phyloP scores from a whole-genome alignment of 2,113 vertebrate genomes.

The Seriola quinqueradiata region DNA sequence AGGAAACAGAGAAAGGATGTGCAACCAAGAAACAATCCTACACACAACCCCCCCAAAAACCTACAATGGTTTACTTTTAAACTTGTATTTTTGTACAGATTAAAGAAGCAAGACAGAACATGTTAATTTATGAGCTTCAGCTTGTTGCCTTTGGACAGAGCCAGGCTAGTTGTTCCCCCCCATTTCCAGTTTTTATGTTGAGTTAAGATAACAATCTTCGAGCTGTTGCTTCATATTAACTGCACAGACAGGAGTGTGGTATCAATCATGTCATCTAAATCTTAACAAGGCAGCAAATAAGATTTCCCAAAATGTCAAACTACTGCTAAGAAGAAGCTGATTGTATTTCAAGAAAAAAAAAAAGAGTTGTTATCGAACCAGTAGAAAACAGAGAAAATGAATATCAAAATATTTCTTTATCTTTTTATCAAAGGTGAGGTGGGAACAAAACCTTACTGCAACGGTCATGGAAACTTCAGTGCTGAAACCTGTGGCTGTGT shows the following conservation, averaged over 20 bases:
- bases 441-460: constrained; percentile 91
- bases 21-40: too few relatives aligned
- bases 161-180: neutral
- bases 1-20: neutral
- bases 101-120: too few relatives aligned
- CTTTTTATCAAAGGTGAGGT: constrained; percentile 83
- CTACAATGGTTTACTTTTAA: neutral
- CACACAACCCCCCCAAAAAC: too few relatives aligned
- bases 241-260: too few relatives aligned
- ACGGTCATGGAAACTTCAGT: constrained; percentile 92
- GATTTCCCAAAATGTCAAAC: too few relatives aligned
- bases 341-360: too few relatives aligned
- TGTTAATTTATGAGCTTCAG: neutral
- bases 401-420: neutral
- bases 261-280: too few relatives aligned
- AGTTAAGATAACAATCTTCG: neutral
- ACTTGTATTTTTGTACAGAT: neutral
- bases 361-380: neutral
- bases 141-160: too few relatives aligned
- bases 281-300: too few relatives aligned
- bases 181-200: neutral
- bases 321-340: too few relatives aligned
- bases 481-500: constrained; percentile 84
- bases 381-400: neutral
- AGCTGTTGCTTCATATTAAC: too few relatives aligned